Conservation (phyloP, 2,888 invertebrate genomes). For the Scaeva pyrastri region DNA sequence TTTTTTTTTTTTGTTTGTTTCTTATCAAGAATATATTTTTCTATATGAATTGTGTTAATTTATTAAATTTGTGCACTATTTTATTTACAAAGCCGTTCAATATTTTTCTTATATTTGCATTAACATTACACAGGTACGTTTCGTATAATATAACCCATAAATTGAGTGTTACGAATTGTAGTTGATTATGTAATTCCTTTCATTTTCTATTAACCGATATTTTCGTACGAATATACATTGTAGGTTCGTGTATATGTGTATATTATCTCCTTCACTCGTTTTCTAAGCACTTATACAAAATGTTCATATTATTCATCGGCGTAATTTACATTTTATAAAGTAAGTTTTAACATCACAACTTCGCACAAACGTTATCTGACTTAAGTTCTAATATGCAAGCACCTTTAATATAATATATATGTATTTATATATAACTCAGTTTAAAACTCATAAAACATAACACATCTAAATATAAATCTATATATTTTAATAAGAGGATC, state of each 20-base stretch:
- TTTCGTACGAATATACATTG: conserved; percentile 61
- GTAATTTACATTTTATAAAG: conserved; percentile 53
- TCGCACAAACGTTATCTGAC: conserved; percentile 27
- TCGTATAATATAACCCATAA: conserved; percentile 66
- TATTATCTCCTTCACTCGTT: conserved; percentile 53
- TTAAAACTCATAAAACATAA: conserved; percentile 47
- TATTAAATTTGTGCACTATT: conserved; percentile 49
- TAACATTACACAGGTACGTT: conserved; percentile 71
- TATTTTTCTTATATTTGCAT: conserved; percentile 16
- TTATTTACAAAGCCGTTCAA: conserved; percentile 64
- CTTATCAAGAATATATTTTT: conserved; percentile 18
- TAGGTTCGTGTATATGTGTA: conserved; percentile 41
- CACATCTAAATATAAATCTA: conserved; percentile 40
- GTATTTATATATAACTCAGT: conserved; percentile 33
- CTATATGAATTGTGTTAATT: conserved; percentile 30
- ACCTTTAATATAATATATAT: conserved; percentile 19
- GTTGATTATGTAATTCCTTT: conserved; percentile 83
- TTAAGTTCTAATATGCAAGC: conserved; percentile 28
- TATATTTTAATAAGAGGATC: conserved; percentile 53
- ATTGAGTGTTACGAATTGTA: conserved; percentile 77
- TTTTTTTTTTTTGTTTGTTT: conserved; percentile 20
- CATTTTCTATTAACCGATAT: conserved; percentile 80
- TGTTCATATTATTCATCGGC: conserved; percentile 49
- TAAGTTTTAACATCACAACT: conserved; percentile 58
- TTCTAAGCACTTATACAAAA: conserved; percentile 40